A percentile compares a stretch with the other conserved stretches of the same genome.
phyloP scores from a whole-genome alignment of 1,140 invertebrate genomes.

The Neuroterus valhalla region DNA sequence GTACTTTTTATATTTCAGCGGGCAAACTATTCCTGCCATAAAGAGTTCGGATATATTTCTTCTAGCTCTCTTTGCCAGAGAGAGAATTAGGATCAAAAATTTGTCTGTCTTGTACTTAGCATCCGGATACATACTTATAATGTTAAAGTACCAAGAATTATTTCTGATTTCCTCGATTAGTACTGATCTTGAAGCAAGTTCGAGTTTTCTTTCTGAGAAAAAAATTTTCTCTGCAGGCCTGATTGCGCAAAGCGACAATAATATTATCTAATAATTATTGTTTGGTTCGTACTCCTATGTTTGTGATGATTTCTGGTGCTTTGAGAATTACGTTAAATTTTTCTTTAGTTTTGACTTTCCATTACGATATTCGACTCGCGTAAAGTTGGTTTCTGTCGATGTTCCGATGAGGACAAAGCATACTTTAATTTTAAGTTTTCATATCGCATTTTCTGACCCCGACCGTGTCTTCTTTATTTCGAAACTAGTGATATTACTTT shows the following conservation, averaged over 20 bases:
- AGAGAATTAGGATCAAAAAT: conserved; percentile 7
- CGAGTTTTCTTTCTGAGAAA: conserved; percentile 6
- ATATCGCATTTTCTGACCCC: background rate
- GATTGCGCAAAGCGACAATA: background rate
- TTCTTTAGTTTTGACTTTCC: background rate
- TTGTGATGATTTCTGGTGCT: conserved; percentile 9
- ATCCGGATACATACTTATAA: conserved; percentile 8
- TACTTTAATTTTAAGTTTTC: conserved; percentile 9
- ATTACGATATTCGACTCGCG: background rate
- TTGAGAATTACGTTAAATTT: background rate
- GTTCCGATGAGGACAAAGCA: background rate
- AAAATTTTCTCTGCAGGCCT: too few relatives aligned
- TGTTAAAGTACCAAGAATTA: conserved; percentile 15
- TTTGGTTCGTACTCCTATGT: background rate
- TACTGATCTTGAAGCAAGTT: conserved; percentile 15
- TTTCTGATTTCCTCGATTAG: conserved; percentile 19
- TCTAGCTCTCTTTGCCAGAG: background rate
- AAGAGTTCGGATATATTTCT: background rate
- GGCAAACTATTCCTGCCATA: conserved; percentile 8
- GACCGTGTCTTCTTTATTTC: background rate
- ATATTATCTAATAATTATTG: background rate
- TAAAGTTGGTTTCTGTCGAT: conserved; percentile 1
- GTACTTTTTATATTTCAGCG: background rate
- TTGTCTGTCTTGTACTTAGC: conserved; percentile 23
- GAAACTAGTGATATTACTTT: conserved; percentile 25